Conservation (phyloP, 2,797 vertebrate genomes). For the Distichodus sexfasciatus region DNA sequence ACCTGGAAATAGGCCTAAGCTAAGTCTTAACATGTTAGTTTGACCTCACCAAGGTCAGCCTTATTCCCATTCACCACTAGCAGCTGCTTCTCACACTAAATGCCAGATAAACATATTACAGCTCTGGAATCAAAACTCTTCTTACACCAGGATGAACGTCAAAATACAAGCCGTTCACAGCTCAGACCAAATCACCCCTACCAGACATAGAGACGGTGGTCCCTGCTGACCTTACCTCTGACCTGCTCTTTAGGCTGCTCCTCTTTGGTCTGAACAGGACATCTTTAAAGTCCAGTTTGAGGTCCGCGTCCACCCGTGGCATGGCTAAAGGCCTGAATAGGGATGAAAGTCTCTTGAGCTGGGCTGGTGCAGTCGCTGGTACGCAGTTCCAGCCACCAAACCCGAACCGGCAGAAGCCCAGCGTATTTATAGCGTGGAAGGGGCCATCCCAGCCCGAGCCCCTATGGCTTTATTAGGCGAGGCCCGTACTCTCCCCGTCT, state of each 20-base stretch:
- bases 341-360: conserved; percentile 62
- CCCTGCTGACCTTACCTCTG: conserved; percentile 80
- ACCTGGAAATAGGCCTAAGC: conserved; percentile 5
- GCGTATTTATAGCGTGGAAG: conserved; percentile 81
- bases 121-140: too few relatives aligned
- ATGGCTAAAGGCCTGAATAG: conserved; percentile 63
- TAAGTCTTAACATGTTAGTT: not conserved
- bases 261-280: conserved; percentile 95
- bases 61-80: not conserved
- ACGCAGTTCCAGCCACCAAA: conserved; percentile 77
- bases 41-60: conserved; percentile 41
- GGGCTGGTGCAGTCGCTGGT: conserved; percentile 56
- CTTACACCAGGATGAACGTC: too few relatives aligned
- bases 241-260: conserved; percentile 95
- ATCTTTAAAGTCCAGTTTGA: conserved; percentile 98
- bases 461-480: conserved; percentile 87
- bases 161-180: too few relatives aligned
- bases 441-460: conserved; percentile 62
- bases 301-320: conserved; percentile 92
- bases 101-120: not conserved
- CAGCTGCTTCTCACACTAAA: not conserved
- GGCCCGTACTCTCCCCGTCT: conserved; percentile 34
- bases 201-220: too few relatives aligned
- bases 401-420: conserved; percentile 71
- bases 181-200: too few relatives aligned